Percentiles rank a stretch among this genome's conserved stretches.
These are phyloP conservation scores for Herminia tarsipennalis DNA, from an alignment of 2,888 invertebrate genomes.

Conservation along the genomic window DNA sequence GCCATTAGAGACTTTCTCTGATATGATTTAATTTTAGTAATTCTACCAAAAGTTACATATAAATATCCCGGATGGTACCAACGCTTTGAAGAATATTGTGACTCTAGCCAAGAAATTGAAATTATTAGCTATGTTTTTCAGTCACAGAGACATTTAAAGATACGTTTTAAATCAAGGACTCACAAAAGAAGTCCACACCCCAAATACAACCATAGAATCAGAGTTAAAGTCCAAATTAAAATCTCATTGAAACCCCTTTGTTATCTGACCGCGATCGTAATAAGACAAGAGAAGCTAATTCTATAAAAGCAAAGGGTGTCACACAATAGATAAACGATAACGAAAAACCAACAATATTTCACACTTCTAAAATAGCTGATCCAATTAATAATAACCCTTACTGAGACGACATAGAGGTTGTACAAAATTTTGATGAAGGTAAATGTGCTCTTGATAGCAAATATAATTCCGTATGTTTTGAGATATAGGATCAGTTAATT, in stretches of 20 bases:
- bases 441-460: slow-evolving; percentile 37
- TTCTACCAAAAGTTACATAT: too few species aligned
- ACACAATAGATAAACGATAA: slow-evolving; percentile 66
- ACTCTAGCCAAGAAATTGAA: too few species aligned
- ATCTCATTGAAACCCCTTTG: slow-evolving; percentile 62
- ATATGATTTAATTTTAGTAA: too few species aligned
- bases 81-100: too few species aligned
- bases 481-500: slow-evolving; percentile 78
- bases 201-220: slow-evolving; percentile 30
- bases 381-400: slow-evolving; percentile 45
- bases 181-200: slow-evolving; percentile 18
- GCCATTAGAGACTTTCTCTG: too few species aligned
- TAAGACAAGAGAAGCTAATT: slow-evolving; percentile 75
- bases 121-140: too few species aligned
- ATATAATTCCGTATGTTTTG: slow-evolving; percentile 59
- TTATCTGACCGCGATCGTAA: slow-evolving; percentile 76
- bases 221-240: slow-evolving; percentile 66
- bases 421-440: slow-evolving; percentile 8
- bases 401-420: slow-evolving; percentile 25
- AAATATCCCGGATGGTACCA: too few species aligned
- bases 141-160: too few species aligned
- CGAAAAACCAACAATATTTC: slow-evolving; percentile 37
- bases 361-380: slow-evolving; percentile 9
- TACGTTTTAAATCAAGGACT: background rate
- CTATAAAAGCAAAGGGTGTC: slow-evolving; percentile 76